These are phyloP conservation scores for Blastomussa wellsi DNA, from an alignment of 92 coral and sea anemone genomes.

Conservation along the genomic window DNA sequence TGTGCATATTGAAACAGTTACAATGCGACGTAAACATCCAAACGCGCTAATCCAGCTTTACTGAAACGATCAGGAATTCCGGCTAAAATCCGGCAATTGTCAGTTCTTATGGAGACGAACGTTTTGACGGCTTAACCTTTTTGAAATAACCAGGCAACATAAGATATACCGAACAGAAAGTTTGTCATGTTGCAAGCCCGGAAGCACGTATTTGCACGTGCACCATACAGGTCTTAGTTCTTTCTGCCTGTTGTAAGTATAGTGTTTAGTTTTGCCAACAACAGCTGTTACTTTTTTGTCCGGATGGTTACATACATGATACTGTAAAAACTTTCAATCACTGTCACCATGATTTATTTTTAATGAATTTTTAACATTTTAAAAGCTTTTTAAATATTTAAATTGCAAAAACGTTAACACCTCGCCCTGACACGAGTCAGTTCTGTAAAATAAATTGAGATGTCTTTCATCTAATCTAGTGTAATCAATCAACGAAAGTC, in stretches of 20 bases:
- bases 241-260: not conserved
- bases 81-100: not conserved
- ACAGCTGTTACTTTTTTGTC: not conserved
- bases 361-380: not conserved
- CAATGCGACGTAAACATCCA: too few species aligned
- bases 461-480: not conserved
- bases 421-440: not conserved
- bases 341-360: not conserved
- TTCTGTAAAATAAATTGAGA: not conserved
- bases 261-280: not conserved
- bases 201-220: not conserved
- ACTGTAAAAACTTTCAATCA: too few species aligned
- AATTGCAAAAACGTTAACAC: not conserved
- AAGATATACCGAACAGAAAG: not conserved
- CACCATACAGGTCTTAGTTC: not conserved
- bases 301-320: not conserved
- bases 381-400: not conserved
- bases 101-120: too few species aligned
- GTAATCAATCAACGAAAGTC: not conserved
- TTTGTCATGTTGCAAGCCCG: not conserved
- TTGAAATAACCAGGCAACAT: too few species aligned
- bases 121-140: too few species aligned
- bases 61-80: not conserved
- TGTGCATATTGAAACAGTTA: not conserved
- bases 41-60: too few species aligned